Conservation (phyloP, 2,113 vertebrate genomes). For the Leucosticte australis region DNA sequence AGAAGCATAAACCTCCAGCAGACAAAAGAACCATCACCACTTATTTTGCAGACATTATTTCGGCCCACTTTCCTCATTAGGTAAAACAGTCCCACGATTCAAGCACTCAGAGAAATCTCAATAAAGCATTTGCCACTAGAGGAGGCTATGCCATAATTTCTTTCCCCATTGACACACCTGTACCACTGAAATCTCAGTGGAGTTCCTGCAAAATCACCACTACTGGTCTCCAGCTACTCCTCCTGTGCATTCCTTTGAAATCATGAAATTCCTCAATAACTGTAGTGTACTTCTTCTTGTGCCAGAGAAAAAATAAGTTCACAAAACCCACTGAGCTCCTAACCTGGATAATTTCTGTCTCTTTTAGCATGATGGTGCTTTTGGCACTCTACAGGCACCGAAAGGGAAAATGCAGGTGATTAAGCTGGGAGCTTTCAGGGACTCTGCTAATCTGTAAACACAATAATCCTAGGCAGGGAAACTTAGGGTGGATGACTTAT, state of each 20-base stretch:
- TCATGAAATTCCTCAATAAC: neutral
- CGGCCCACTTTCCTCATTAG: neutral
- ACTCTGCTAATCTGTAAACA: neutral
- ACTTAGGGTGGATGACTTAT: neutral
- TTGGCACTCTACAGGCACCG: neutral
- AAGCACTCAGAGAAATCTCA: neutral
- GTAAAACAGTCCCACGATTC: neutral
- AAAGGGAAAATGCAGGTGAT: neutral
- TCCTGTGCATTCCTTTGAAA: neutral
- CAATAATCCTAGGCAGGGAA: neutral
- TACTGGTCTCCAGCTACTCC: neutral
- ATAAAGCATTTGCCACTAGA: constrained; percentile 24
- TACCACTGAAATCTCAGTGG: neutral
- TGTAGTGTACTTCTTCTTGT: neutral
- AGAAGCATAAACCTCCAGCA: neutral
- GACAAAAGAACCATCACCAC: neutral
- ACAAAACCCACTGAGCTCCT: neutral
- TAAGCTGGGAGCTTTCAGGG: neutral
- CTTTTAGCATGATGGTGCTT: neutral
- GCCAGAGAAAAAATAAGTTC: neutral
- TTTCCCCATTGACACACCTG: neutral
- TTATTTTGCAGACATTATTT: neutral
- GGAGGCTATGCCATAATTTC: neutral
- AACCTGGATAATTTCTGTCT: neutral
- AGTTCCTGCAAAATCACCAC: neutral